Percentiles rank a stretch among this genome's conserved stretches.
Evolutionary conservation across 2,113 vertebrate genomes (phyloP).

Genomic region (Dendropsophus ebraccatus): DNA sequence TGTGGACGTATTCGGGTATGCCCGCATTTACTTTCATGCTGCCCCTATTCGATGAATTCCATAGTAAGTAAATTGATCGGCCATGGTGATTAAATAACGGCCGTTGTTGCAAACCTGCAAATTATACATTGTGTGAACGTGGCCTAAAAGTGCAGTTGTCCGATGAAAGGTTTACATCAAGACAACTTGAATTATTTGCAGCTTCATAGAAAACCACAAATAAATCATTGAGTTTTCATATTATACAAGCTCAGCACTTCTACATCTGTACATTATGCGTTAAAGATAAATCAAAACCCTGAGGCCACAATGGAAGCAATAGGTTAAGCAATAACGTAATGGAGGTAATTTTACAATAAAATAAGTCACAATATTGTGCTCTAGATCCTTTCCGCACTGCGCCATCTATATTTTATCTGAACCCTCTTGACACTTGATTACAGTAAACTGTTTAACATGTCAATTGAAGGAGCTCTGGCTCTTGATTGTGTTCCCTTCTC

Average conservation of each 20-base stretch:
- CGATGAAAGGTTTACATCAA: no score
- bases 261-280: not conserved
- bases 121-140: no score
- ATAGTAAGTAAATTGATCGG: no score
- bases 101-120: no score
- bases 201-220: no score
- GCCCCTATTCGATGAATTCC: no score
- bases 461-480: not conserved
- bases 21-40: no score
- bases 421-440: constrained; percentile 57
- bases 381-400: not conserved
- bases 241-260: not conserved
- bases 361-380: not conserved
- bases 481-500: constrained; percentile 49
- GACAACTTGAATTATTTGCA: no score
- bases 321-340: not conserved
- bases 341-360: constrained; percentile 1
- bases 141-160: no score
- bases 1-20: no score
- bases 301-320: not conserved
- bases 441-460: constrained; percentile 57
- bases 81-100: no score
- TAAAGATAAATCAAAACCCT: not conserved
- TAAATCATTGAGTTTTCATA: no score
- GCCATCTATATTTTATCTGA: constrained; percentile 54